Evolutionary conservation across 2,888 invertebrate species (phyloP), one percentile per base, ranked within the genome.

Genomic region (Herminia tarsipennalis): DNA sequence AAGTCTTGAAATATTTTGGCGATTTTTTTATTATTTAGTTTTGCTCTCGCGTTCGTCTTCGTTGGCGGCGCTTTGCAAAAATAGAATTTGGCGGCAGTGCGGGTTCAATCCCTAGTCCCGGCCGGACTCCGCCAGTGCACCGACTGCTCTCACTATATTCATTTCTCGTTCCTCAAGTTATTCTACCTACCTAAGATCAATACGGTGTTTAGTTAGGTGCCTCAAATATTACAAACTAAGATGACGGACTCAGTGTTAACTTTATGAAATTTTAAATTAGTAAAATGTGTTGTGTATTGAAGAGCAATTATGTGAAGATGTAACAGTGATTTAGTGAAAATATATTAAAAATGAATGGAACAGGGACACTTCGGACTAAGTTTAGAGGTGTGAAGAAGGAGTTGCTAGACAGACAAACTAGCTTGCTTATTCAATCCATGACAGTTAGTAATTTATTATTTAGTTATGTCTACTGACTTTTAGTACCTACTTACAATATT

Each of bases 381-480:
- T 96, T 96, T 81, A 93, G 96, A 70, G 96, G 96, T 24, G 91
- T 96, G 47, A 95, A 95, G 76, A 96, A 95, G 81, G 95, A 95
- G 72, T 93, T 94, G 70, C 78, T 96, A 56, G 94, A 95, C 58
- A 91, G 94, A 64, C 95, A 95, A 83, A 95, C 95, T n/a, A 94
- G 94, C 73, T 87, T 94, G 64, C 93, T 95, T 72, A 93, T 96
- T 63, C 95, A 95, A 79, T 94, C 94, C 36, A 96, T 96, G 96
- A 96, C 96, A 81, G 96, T 96, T 93, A 93, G 96, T 95, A 74
- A 8, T 8, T 14, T 3, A 35, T 41, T 41, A 22, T 34, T 42
- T 21, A 17, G 12, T 27, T 6, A 29, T 9, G 2, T 27, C 5
- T 27, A 12, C 9, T 18, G 18, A 9, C 5, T 5, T 8, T 10